These are phyloP conservation scores for Lophius piscatorius DNA, from an alignment of 2,113 vertebrate genomes.

Conservation along the genomic window DNA sequence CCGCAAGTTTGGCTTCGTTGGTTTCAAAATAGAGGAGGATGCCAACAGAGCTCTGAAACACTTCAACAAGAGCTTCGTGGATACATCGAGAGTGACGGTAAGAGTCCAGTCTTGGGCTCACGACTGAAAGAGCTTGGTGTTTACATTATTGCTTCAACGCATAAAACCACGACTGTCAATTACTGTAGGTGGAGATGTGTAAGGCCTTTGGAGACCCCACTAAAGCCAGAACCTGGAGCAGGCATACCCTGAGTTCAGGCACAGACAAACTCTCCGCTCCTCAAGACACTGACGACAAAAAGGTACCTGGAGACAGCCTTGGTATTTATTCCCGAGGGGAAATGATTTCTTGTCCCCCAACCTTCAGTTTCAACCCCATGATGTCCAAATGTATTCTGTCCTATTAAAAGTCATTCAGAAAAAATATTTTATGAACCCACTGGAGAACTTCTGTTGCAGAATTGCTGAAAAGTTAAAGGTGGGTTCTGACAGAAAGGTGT, in stretches of 20 bases:
- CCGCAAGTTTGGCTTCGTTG: constrained; percentile 95
- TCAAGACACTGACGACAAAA: constrained; percentile 54
- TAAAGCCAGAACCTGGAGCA: constrained; percentile 93
- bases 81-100: constrained; percentile 89
- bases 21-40: constrained; percentile 89
- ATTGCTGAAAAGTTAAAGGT: too few species aligned
- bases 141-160: too few species aligned
- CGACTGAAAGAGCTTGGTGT: not conserved
- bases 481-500: too few species aligned
- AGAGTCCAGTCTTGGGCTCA: constrained; percentile 20
- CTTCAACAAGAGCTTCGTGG: constrained; percentile 92
- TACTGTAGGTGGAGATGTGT: constrained; percentile 90
- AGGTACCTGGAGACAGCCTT: constrained; percentile 67
- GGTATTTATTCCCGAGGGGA: not conserved
- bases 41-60: constrained; percentile 84
- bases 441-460: too few species aligned
- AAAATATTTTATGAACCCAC: too few species aligned
- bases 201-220: constrained; percentile 92
- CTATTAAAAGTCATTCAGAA: too few species aligned
- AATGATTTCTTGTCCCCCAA: not conserved
- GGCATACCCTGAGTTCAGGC: constrained; percentile 77
- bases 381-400: too few species aligned
- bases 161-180: not conserved
- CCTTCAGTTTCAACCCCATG: too few species aligned
- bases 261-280: constrained; percentile 56